Base-by-base conservation (phyloP, 2,888 invertebrate genomes). In the Pyrrhia umbra region DNA sequence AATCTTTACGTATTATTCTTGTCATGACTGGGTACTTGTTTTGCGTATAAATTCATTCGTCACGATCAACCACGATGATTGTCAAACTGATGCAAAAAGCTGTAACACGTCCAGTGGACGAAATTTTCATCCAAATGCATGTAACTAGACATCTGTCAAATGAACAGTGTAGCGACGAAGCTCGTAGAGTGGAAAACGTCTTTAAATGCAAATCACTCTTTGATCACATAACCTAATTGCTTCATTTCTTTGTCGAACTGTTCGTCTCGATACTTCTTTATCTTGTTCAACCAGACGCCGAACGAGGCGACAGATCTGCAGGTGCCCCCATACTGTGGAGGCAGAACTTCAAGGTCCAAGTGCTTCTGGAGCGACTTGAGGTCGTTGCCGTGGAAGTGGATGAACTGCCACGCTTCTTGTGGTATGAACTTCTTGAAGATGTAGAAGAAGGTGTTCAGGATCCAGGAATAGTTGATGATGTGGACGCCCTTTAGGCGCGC, bases 381-480 rank as follows among this genome's bases (percentile, higher is more conserved):
- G 58, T 95, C 92, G 64, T 67, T 80, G 6, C 94, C 93, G 64
- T 95, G 94, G 79, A 95, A 95, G 71, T 86, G 85, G 21, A 95
- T 91, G 30, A 83, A 87, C 47, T 95, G 93, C 84, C 95, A 95
- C 91, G 97, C 96, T 18, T 93, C 83, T 27, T 96, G 94, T 59
- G 96, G 96, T 23, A 98, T 93, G 71, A 98, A 96, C 4, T 97
- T 96, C 81, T 97, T 97, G 90, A 98, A 97, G 30, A 97, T 94
- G 67, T 96, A 96, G 85, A 96, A 97, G 73, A 97, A 96, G 1
- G 97, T 96, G 88, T 97, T 97, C 78, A 98, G 96, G 1, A 97
- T 92, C 97, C 97, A 97, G 18, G 97, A 97, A 88, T 97, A 97
- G 89, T 97, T 96, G 30, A 97, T 95, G 65, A 98, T 96, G 90